Percentiles rank a stretch among this genome's conserved stretches.
Conservation (phyloP, 2,113 vertebrate species). For the Oenanthe oenanthe region DNA sequence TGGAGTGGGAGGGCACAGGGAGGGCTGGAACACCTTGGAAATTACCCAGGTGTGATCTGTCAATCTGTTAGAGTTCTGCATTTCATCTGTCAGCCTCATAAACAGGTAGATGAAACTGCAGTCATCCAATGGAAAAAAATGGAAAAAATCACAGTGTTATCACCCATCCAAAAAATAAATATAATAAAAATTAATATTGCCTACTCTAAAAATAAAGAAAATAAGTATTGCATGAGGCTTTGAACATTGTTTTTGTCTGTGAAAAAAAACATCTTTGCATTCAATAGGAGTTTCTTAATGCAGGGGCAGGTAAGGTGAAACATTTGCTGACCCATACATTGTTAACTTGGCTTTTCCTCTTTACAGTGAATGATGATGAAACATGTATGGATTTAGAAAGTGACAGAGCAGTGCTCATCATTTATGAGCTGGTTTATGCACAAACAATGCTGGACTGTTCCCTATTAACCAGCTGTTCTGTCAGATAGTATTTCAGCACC, state of each 20-base stretch:
- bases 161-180: neutral
- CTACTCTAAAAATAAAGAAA: neutral
- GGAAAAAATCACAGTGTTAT: neutral
- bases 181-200: neutral
- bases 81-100: neutral
- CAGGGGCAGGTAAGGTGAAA: neutral
- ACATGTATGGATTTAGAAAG: neutral
- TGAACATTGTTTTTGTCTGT: neutral
- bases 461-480: neutral
- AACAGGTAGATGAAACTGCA: neutral
- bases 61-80: neutral
- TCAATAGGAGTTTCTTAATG: neutral
- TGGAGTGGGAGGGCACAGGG: neutral
- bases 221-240: neutral
- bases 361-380: neutral
- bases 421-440: neutral
- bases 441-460: neutral
- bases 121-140: neutral
- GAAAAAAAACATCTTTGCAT: neutral
- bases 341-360: neutral
- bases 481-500: fast-evolving
- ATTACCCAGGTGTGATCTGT: neutral
- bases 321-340: neutral
- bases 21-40: neutral
- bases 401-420: neutral